Percentiles rank a stretch among this genome's conserved stretches.
These are phyloP conservation scores for Bombus ignitus DNA, from an alignment of 1,140 invertebrate genomes.

Conservation along the genomic window DNA sequence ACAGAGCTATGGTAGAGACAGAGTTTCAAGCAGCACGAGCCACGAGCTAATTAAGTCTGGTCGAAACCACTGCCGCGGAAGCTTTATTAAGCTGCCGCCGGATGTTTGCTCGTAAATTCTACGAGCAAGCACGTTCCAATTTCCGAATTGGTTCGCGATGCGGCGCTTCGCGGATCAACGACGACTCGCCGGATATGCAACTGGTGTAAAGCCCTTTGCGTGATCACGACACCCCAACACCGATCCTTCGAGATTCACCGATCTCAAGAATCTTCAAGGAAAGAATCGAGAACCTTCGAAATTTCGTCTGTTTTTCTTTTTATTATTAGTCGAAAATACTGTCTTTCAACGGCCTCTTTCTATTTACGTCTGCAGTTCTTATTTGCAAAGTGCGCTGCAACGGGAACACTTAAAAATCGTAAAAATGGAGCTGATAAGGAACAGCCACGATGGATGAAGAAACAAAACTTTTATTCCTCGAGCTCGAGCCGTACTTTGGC, in stretches of 20 bases:
- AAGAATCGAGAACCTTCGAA: not conserved
- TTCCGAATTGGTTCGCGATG: slow-evolving; percentile 60
- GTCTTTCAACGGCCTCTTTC: too few relatives aligned
- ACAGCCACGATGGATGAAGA: too few relatives aligned
- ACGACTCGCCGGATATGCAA: slow-evolving; percentile 52
- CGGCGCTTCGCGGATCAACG: slow-evolving; percentile 12
- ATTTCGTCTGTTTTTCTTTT: not conserved
- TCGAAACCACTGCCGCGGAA: slow-evolving; percentile 56
- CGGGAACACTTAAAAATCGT: too few relatives aligned
- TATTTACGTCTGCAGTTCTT: too few relatives aligned
- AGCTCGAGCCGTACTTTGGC: too few relatives aligned
- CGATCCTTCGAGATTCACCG: not conserved
- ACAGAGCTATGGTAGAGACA: not conserved
- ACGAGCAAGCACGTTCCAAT: slow-evolving; percentile 61
- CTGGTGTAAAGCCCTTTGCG: slow-evolving; percentile 42
- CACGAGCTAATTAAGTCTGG: slow-evolving; percentile 67
- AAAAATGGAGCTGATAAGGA: too few relatives aligned
- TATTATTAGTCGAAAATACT: not conserved
- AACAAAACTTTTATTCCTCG: too few relatives aligned
- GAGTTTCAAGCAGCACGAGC: slow-evolving; percentile 11
- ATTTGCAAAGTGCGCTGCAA: too few relatives aligned
- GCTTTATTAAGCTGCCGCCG: slow-evolving; percentile 70
- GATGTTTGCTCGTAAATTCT: slow-evolving; percentile 61
- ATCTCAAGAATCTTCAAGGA: not conserved
- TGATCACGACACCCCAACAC: not conserved